Conservation (phyloP, 2,113 vertebrate genomes). For the Meles meles region DNA sequence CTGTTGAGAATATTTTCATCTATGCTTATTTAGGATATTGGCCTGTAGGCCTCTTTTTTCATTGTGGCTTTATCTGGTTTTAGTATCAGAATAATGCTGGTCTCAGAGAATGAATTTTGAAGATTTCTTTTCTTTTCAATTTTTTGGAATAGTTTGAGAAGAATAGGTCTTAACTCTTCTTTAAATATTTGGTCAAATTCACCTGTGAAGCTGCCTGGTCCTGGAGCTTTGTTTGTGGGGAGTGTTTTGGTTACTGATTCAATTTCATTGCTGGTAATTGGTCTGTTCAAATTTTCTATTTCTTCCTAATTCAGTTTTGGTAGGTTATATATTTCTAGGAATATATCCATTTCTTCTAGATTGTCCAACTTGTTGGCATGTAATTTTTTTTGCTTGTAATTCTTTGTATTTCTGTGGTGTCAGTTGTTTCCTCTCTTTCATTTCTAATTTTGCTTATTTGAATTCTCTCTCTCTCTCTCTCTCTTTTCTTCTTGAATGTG, state of each 20-base stretch:
- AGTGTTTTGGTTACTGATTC: background rate
- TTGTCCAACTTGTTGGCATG: background rate
- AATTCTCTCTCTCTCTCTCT: background rate
- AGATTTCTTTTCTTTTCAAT: background rate
- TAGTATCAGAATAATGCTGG: background rate
- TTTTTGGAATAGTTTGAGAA: background rate
- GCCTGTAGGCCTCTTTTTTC: background rate
- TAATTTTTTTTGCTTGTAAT: background rate
- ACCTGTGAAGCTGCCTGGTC: background rate
- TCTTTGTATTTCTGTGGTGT: background rate
- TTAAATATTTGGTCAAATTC: background rate
- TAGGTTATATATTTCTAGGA: background rate
- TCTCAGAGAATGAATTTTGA: background rate
- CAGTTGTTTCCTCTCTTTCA: background rate
- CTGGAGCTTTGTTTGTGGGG: background rate
- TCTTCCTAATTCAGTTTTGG: background rate
- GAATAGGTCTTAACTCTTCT: background rate
- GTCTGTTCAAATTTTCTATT: background rate
- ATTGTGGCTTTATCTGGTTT: background rate
- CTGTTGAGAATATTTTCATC: background rate
- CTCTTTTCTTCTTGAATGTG: background rate
- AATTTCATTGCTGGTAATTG: background rate
- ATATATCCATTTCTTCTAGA: background rate
- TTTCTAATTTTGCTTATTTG: background rate
- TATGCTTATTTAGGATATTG: background rate